These are phyloP conservation scores for Drosophila kohkoa DNA, from an alignment of 1,140 invertebrate genomes.

Conservation along the genomic window DNA sequence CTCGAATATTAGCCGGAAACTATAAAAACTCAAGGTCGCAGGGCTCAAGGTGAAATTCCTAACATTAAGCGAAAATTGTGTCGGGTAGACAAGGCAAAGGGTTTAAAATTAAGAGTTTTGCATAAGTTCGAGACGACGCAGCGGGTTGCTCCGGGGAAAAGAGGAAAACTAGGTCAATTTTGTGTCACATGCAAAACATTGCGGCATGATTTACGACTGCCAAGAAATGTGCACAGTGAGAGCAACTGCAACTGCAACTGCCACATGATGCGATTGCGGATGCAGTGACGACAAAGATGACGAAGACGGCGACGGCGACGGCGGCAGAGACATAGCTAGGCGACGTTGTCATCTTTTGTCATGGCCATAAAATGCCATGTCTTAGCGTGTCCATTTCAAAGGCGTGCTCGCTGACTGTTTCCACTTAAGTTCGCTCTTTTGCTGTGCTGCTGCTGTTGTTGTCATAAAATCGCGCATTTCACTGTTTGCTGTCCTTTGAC, in stretches of 20 bases:
- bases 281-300: constrained; percentile 42
- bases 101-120: constrained; percentile 26
- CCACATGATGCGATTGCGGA: constrained; percentile 53
- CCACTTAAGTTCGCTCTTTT: constrained; percentile 62
- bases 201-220: constrained; percentile 69
- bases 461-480: constrained; percentile 73
- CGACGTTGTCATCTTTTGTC: constrained; percentile 68
- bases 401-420: constrained; percentile 59
- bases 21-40: constrained; percentile 40
- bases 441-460: background rate
- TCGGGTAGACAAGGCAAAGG: constrained; percentile 22
- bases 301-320: background rate
- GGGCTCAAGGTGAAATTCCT: background rate
- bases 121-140: constrained; percentile 22
- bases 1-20: background rate
- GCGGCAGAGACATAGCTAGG: background rate
- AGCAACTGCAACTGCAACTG: constrained; percentile 18
- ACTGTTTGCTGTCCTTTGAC: constrained; percentile 72
- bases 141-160: constrained; percentile 38
- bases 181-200: constrained; percentile 70
- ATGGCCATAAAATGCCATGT: constrained; percentile 70
- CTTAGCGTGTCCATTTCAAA: constrained; percentile 42
- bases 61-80: background rate
- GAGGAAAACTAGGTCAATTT: constrained; percentile 60
- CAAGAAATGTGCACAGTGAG: constrained; percentile 33